Evolutionary conservation across 2,113 vertebrate species (phyloP).

Genomic region (Pituophis catenifer): DNA sequence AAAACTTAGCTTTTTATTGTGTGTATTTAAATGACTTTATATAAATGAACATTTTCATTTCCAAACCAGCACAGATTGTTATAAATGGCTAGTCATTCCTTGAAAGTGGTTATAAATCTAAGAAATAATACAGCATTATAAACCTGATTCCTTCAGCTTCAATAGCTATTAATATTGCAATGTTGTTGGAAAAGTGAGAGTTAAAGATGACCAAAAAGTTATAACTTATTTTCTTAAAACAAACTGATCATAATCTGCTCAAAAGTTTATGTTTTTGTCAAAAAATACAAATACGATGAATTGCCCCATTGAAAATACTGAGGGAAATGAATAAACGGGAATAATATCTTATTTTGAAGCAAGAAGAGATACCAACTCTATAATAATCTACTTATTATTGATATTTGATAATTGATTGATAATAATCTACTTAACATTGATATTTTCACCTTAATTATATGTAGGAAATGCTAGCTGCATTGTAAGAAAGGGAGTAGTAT

Average conservation of each 20-base stretch:
- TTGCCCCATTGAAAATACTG: not conserved
- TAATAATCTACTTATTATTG: not conserved
- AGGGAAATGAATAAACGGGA: not conserved
- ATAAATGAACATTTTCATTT: constrained; percentile 50
- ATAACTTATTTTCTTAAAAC: not conserved
- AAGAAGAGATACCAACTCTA: not conserved
- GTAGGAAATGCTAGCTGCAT: not conserved
- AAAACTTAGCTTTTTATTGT: constrained; percentile 60
- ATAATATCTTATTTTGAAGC: not conserved
- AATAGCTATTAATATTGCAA: not conserved
- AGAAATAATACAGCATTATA: not conserved
- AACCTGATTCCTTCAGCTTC: not conserved
- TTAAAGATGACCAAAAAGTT: not conserved
- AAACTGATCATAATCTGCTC: not conserved
- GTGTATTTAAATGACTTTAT: constrained; percentile 53
- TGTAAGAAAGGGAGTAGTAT: not conserved
- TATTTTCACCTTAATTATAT: not conserved
- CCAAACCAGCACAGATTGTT: constrained; percentile 52
- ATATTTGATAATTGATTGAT: too few species aligned
- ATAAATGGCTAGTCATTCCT: constrained; percentile 26
- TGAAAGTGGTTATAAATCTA: constrained; percentile 1
- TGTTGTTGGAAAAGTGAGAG: not conserved
- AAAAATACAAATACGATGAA: not conserved
- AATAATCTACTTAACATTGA: not conserved
- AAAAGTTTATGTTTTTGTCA: not conserved